Evolutionary conservation across 2,113 vertebrate genomes (phyloP).

Genomic region (Eonycteris spelaea): DNA sequence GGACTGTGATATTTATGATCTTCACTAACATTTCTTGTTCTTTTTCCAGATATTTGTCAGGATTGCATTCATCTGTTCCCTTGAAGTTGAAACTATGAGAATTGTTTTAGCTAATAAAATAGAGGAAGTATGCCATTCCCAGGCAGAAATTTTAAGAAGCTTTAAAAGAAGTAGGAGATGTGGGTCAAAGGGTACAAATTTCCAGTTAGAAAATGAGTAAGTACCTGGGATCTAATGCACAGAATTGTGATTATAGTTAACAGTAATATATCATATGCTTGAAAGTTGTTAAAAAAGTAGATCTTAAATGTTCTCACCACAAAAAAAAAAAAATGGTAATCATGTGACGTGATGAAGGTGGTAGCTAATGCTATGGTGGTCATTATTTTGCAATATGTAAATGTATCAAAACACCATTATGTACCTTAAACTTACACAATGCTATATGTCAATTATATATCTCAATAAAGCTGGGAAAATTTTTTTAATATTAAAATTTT

Average conservation of each 20-base stretch:
- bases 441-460: not conserved
- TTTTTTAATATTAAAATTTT: not conserved
- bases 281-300: not conserved
- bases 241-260: not conserved
- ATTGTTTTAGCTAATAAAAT: conserved; percentile 11
- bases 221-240: not conserved
- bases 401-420: not conserved
- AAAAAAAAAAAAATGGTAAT: not conserved
- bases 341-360: not conserved
- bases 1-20: not conserved
- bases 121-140: not conserved
- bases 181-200: not conserved
- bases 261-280: not conserved
- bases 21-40: not conserved
- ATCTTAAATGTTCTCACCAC: not conserved
- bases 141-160: not conserved
- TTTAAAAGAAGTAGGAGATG: not conserved
- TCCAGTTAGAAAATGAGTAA: conserved; percentile 10
- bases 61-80: not conserved
- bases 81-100: not conserved
- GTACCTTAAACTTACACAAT: not conserved
- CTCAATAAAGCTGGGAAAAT: not conserved
- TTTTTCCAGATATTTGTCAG: not conserved
- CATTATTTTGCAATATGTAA: not conserved
- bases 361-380: not conserved